phyloP scores from a whole-genome alignment of 2,888 invertebrate species.

The Alcis repandata region DNA sequence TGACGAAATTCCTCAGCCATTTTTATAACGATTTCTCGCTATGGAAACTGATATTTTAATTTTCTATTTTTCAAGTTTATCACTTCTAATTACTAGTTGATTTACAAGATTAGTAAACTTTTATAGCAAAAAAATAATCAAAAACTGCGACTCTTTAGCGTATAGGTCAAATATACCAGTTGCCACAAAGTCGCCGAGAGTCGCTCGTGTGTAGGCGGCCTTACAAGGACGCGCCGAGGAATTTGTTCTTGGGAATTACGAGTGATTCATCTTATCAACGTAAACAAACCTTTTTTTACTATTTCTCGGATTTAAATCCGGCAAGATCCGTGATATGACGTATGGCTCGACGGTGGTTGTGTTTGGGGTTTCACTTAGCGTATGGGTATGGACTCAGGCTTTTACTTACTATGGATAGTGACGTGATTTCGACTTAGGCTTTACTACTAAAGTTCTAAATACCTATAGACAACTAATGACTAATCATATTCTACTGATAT shows the following conservation, averaged over 20 bases:
- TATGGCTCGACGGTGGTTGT: conserved; percentile 5
- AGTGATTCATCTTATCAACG: conserved; percentile 75
- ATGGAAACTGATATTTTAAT: no score
- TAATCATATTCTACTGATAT: no score
- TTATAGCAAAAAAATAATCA: no score
- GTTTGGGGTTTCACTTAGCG: conserved; percentile 26
- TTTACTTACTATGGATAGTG: conserved; percentile 1
- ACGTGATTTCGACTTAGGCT: no score
- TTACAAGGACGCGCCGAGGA: conserved; percentile 65
- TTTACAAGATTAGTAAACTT: no score
- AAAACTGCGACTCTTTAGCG: no score
- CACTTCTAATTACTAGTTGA: no score
- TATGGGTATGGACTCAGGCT: background rate
- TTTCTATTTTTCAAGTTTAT: no score
- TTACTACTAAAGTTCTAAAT: no score
- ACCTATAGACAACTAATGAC: no score
- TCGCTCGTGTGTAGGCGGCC: conserved; percentile 59
- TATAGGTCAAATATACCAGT: background rate
- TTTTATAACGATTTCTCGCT: no score
- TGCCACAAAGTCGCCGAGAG: background rate
- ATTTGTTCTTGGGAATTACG: conserved; percentile 71
- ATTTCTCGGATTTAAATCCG: conserved; percentile 45
- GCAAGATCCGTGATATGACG: conserved; percentile 70
- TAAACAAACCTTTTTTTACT: conserved; percentile 75
- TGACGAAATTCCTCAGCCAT: no score